Evolutionary conservation across 2,113 vertebrate species (phyloP).

Genomic region (Onychostruthus taczanowskii): DNA sequence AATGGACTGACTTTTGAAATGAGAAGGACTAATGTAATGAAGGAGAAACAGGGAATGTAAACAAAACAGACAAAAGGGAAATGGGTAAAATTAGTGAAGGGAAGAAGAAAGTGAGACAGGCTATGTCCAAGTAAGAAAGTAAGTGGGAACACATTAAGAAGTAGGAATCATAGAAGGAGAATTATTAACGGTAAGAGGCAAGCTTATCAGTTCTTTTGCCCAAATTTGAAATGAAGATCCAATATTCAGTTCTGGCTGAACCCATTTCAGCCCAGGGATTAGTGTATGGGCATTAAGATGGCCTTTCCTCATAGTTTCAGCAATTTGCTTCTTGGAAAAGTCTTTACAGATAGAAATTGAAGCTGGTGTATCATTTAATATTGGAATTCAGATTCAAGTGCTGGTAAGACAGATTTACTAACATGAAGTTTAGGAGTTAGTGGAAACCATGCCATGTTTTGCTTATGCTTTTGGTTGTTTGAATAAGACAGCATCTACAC

Average conservation of each 20-base stretch:
- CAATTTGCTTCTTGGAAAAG: not conserved
- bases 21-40: constrained; percentile 10
- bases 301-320: not conserved
- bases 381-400: not conserved
- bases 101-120: not conserved
- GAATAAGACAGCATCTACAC: not conserved
- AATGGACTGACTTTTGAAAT: constrained; percentile 62
- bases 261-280: not conserved
- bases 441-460: not conserved
- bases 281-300: not conserved
- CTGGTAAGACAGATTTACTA: not conserved
- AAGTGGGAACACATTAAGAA: not conserved
- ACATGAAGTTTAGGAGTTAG: not conserved
- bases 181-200: not conserved
- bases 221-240: not conserved
- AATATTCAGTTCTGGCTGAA: not conserved
- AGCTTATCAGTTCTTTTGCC: not conserved
- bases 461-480: not conserved
- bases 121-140: not conserved
- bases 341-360: not conserved
- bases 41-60: not conserved
- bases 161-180: not conserved
- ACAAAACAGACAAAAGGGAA: not conserved
- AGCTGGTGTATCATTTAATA: not conserved
- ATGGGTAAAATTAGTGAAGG: not conserved